phyloP scores from a whole-genome alignment of 2,888 invertebrate species.

The Cybosia mesomella region DNA sequence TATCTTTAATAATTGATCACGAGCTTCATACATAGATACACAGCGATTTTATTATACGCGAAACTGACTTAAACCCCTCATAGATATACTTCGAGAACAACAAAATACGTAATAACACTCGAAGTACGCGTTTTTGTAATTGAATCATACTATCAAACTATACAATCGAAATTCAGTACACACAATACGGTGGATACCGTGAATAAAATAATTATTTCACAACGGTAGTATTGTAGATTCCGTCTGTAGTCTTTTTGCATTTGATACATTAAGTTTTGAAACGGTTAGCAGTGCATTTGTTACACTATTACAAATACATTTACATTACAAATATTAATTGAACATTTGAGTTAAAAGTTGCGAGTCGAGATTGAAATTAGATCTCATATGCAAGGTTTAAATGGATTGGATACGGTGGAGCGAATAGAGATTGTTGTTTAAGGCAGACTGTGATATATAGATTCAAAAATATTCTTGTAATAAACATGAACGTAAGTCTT shows the following conservation, averaged over 20 bases:
- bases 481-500: not conserved
- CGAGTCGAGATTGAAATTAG: slow-evolving; percentile 33
- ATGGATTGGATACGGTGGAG: slow-evolving; percentile 25
- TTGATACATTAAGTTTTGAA: slow-evolving; percentile 8
- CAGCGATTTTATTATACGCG: not conserved
- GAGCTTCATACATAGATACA: too few relatives aligned
- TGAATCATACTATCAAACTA: slow-evolving; percentile 15
- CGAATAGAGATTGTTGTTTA: slow-evolving; percentile 12
- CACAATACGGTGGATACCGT: slow-evolving; percentile 36
- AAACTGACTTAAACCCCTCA: not conserved
- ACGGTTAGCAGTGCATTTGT: slow-evolving; percentile 27
- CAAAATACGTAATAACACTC: slow-evolving; percentile 26
- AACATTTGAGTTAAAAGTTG: slow-evolving; percentile 32
- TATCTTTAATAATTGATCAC: too few relatives aligned
- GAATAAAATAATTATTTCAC: slow-evolving; percentile 38
- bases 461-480: not conserved
- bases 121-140: slow-evolving; percentile 37
- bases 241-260: slow-evolving; percentile 22
- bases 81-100: not conserved
- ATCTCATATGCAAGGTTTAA: slow-evolving; percentile 38
- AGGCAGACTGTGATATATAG: not conserved
- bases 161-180: slow-evolving; percentile 48
- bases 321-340: slow-evolving; percentile 41
- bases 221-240: slow-evolving; percentile 48
- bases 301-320: slow-evolving; percentile 32